These are phyloP conservation scores for Myiozetetes cayanensis DNA, from an alignment of 2,113 vertebrate genomes.

Conservation along the genomic window DNA sequence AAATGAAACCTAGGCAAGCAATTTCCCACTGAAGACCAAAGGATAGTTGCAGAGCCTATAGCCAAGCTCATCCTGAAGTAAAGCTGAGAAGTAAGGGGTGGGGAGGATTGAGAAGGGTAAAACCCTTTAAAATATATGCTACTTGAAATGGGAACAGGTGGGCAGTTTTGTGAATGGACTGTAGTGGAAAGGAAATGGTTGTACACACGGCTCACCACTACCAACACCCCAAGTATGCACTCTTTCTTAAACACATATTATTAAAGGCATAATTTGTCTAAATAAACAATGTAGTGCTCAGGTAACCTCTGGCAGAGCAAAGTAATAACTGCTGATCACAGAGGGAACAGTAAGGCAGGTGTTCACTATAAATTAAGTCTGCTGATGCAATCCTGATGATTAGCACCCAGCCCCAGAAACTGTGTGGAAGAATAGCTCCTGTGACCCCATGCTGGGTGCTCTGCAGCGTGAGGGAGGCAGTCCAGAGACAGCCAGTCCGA, in stretches of 20 bases:
- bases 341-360: background rate
- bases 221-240: background rate
- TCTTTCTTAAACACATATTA: background rate
- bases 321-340: background rate
- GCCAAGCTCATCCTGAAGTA: background rate
- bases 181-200: background rate
- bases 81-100: background rate
- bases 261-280: background rate
- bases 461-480: fast-evolving
- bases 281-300: background rate
- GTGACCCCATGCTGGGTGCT: background rate
- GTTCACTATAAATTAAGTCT: background rate
- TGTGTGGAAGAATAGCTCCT: background rate
- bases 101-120: background rate
- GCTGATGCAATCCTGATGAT: background rate
- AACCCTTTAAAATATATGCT: background rate
- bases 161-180: background rate
- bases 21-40: background rate
- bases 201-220: background rate
- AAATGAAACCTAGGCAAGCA: background rate
- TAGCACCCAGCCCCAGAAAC: background rate
- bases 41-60: background rate
- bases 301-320: background rate
- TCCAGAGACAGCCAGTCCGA: background rate
- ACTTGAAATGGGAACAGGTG: background rate